Evolutionary conservation across 2,797 vertebrate species (phyloP), one percentile per base, ranked within the genome.

Genomic region (Lepidocolaptes lacrymiger): DNA sequence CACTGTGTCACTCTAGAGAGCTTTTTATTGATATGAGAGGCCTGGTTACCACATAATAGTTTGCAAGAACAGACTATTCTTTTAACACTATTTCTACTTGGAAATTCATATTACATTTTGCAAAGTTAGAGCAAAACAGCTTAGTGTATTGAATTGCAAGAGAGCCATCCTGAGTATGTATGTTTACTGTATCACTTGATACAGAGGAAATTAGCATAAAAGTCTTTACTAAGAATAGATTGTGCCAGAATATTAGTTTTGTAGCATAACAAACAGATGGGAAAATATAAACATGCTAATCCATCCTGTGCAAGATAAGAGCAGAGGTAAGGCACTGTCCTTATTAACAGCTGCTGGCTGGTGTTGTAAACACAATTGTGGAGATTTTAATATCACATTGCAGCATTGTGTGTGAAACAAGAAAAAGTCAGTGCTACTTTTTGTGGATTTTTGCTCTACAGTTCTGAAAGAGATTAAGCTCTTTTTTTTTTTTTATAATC

Each of bases 111-210:
- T 88, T 93, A 67, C 18, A 27, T 87, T 83, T 63, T 59, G 43
- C 43, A 44, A 63, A 75, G 46, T 80, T 93, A 80, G 43, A 88
- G 61, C 84, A 80, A 90, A 96, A 93, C 32, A 93, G 32, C 63
- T 85, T 55, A 54, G 34, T 59, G 48, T 88, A 59, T 52, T 93
- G 76, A 85, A 68, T 78, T 82, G 67, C 80, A 77, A 83, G 84
- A 92, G 24, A 93, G 36, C 89, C 93, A 88, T 93, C 69, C 68
- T 80, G 51, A 73, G 39, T 79, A 58, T n/a, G 3, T 87, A 15
- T 79, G 49, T 93, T 86, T 94, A 77, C 69, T 91, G 52, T 91
- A 49, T 80, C 80, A 81, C 96, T 88, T 68, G 85, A 91, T 83
- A 73, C 24, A 28, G 86, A 89, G 30, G 44, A 96, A 96, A 95